Base-by-base conservation (phyloP, 2,113 vertebrate species). In the Erinaceus europaeus region DNA sequence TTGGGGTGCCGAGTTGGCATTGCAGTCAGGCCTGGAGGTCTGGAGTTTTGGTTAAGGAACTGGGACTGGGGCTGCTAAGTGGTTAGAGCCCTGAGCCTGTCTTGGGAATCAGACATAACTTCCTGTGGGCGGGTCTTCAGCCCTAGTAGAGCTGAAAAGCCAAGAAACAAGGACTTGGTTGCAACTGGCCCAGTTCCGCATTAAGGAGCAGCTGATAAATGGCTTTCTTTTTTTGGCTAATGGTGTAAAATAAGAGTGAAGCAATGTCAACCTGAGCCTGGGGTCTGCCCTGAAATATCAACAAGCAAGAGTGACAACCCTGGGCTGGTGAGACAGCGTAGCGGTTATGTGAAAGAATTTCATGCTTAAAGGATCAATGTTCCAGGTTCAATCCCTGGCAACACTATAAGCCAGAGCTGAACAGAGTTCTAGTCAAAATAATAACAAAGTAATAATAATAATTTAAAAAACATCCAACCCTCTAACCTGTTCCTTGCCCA, bases 141-240 rank as follows among this genome's bases (percentile, higher is more conserved):
- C 82, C 90, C 88, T 94, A 90, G 79, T 65, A 84, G 84, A 90
- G 65, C 84, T 93, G 90, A 90, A 95, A 92, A 95, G 86, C 79
- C 80, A 6, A 94, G 77, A 5, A 78, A 94, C 74, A 75, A 95
- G 91, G 23, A 69, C 74, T 84, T 86, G 88, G 69, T 62, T 91
- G 87, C 77, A 77, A 90, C 11, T 34, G 91, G 92, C 72, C 93
- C 80, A 29, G 75, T 72, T 94, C 89, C 92, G 40, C 94, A 93
- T 92, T 92, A 95, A 95, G 91, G 82, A 93, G 92, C 59, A 76
- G 92, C 89, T 95, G 94, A 96, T 95, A 93, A 95, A 96, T 95
- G 93, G 92, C 89, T 95, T 95, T 89, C 38, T 89, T 93, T 95
- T 42, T 72, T 89, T 92, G 90, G 92, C 75, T 96, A 96, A 95